phyloP scores from a whole-genome alignment of 2,797 vertebrate genomes.

The Oreortyx pictus region DNA sequence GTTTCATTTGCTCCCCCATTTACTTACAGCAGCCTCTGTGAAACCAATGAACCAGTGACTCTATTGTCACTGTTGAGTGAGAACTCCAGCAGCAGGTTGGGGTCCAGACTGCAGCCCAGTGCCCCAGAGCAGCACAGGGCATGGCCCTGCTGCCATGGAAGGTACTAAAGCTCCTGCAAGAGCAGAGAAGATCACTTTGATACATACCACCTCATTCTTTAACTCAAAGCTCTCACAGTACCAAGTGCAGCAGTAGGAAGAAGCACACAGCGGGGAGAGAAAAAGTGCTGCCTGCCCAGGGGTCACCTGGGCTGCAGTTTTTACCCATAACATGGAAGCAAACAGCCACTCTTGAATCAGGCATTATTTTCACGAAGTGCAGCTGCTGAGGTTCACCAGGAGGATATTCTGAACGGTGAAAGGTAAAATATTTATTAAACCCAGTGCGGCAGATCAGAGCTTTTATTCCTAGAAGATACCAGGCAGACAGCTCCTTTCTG shows the following conservation, averaged over 20 bases:
- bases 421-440: constrained; percentile 10
- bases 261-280: neutral
- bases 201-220: neutral
- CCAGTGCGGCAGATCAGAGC: neutral
- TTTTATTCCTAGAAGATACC: neutral
- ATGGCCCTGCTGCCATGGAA: neutral
- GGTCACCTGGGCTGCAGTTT: neutral
- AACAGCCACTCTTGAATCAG: neutral
- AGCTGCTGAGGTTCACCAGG: neutral
- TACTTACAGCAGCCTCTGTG: neutral
- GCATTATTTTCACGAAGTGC: neutral
- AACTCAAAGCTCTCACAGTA: neutral
- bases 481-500: neutral
- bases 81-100: fast-evolving
- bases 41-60: neutral
- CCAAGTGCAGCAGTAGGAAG: fast-evolving
- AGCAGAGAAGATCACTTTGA: neutral
- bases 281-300: neutral
- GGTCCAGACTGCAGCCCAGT: neutral
- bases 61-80: too few relatives aligned
- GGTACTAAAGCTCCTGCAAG: neutral
- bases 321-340: neutral
- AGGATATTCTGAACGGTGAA: neutral
- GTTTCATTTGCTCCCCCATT: neutral
- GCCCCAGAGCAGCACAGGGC: neutral